These are phyloP conservation scores for Lasioglossum figueresi DNA, from an alignment of 2,888 invertebrate genomes.

Conservation along the genomic window DNA sequence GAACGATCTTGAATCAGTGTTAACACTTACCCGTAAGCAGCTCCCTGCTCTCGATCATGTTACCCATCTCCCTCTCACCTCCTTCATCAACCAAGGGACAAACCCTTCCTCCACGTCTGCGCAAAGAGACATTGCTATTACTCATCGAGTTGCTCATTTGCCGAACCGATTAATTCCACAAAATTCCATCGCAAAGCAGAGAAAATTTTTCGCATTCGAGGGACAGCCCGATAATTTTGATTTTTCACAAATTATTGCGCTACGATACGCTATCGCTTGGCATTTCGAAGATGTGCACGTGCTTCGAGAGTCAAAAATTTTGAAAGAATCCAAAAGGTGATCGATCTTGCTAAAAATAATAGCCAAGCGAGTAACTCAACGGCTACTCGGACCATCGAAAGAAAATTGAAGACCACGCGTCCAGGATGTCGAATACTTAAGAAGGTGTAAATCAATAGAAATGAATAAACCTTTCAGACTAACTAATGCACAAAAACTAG, in stretches of 20 bases:
- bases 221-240: too few relatives aligned
- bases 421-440: background rate
- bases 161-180: background rate
- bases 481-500: conserved; percentile 64
- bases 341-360: background rate
- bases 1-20: background rate
- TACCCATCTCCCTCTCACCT: conserved; percentile 92
- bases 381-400: background rate
- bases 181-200: background rate
- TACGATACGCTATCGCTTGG: too few relatives aligned
- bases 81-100: conserved; percentile 94
- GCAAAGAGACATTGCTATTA: conserved; percentile 62
- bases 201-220: background rate
- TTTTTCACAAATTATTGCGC: too few relatives aligned
- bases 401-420: background rate
- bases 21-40: conserved; percentile 88
- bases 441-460: conserved; percentile 38
- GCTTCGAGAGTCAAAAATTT: background rate
- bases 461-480: conserved; percentile 54
- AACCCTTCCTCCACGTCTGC: conserved; percentile 91
- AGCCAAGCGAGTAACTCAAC: background rate
- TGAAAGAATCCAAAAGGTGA: background rate
- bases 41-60: conserved; percentile 92
- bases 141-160: background rate
- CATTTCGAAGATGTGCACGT: background rate